These are phyloP conservation scores for Emydoidea blandingii DNA, from an alignment of 2,797 vertebrate genomes.

Conservation along the genomic window DNA sequence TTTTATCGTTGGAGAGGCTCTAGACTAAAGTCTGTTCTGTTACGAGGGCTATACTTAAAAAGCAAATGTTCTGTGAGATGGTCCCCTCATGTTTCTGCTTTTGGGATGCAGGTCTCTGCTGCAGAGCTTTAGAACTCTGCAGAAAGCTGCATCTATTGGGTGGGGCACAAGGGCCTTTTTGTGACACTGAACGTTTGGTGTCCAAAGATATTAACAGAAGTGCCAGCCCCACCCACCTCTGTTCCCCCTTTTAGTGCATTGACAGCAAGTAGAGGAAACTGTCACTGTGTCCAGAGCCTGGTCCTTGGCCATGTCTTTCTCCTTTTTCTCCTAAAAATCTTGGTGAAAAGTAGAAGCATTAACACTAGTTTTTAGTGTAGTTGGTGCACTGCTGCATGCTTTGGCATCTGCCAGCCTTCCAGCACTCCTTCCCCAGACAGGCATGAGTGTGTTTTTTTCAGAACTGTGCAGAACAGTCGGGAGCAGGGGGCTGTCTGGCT, in stretches of 20 bases:
- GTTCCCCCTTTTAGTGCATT: conserved; percentile 26
- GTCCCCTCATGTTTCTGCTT: neutral
- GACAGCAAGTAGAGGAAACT: neutral
- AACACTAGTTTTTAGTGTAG: rapidly evolving
- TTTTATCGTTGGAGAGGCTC: neutral
- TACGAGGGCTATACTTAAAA: neutral
- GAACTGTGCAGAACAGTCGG: neutral
- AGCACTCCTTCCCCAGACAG: neutral
- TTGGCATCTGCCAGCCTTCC: neutral
- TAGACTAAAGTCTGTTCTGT: neutral
- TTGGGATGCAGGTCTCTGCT: neutral
- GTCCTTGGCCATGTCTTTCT: conserved; percentile 35
- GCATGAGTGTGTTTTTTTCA: neutral
- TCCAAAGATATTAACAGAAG: neutral
- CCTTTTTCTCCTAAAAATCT: neutral
- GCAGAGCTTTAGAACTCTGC: neutral
- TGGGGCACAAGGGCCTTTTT: neutral
- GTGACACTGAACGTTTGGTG: neutral
- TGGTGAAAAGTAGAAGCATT: neutral
- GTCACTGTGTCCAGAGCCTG: neutral
- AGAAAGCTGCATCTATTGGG: neutral
- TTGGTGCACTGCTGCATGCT: neutral
- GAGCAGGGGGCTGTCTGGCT: neutral
- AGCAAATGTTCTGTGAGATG: neutral
- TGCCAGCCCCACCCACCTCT: conserved; percentile 72